phyloP scores from a whole-genome alignment of 2,113 vertebrate species.

The Callospermophilus lateralis region DNA sequence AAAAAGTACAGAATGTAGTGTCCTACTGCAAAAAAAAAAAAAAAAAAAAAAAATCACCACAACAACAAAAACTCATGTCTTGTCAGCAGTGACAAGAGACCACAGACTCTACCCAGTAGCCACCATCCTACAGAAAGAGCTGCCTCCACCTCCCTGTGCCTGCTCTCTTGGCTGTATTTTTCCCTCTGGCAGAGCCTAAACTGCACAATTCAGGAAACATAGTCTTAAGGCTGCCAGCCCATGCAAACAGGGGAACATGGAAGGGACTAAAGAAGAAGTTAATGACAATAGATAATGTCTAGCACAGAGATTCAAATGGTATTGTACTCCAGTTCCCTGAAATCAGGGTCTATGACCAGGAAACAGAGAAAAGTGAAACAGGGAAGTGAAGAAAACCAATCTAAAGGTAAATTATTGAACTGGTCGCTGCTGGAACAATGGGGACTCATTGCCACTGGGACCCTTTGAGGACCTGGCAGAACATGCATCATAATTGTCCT shows the following conservation, averaged over 20 bases:
- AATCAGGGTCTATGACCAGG: background rate
- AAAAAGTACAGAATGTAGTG: background rate
- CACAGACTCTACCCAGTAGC: background rate
- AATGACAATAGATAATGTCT: accelerated
- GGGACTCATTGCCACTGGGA: background rate
- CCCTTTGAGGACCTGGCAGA: background rate
- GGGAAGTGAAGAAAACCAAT: background rate
- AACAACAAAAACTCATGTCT: background rate
- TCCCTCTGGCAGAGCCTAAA: background rate
- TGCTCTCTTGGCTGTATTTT: background rate
- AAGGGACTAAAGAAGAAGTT: background rate
- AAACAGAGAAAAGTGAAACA: background rate
- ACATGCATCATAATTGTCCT: background rate
- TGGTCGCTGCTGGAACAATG: background rate
- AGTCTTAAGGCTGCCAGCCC: background rate
- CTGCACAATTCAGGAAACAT: background rate
- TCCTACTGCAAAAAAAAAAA: background rate
- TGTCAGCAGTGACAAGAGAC: too few species aligned
- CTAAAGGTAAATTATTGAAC: background rate
- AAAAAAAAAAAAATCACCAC: background rate
- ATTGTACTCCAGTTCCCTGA: background rate
- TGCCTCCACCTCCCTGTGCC: background rate
- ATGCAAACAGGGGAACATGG: background rate
- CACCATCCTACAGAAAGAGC: background rate
- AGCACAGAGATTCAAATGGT: background rate